Base-by-base conservation (phyloP, 2,113 vertebrate genomes). In the Melanotaenia duboulayi region DNA sequence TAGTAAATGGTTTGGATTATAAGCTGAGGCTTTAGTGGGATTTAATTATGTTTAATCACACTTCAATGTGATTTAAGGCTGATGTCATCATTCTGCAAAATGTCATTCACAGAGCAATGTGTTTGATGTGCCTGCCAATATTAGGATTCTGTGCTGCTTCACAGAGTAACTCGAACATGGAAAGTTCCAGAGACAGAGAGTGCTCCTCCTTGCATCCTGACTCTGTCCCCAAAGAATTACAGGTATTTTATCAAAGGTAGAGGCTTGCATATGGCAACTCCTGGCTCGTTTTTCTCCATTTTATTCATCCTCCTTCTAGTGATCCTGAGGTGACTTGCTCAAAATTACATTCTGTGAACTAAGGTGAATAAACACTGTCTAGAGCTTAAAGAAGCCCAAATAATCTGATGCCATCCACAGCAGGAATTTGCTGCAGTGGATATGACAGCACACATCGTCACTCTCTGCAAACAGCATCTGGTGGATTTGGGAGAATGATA, bases 401-500 rank as follows among this genome's bases (percentile, higher is more conserved):
- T 86, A 84, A 90, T 92, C 87, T 91, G 86, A 87, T 87, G 62
- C 66, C 58, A 75, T 54, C 81, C 79, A 81, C 83, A 76, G 75
- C 70, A 59, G 75, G 73, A 81, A 74, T 76, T 70, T 82, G 66
- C 78, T 75, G 54, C 75, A 67, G 62, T 56, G 71, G 78, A 78
- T 83, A 72, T 81, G 75, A 73, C 65, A 37, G 65, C 35, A 65
- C 67, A 67, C 79, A 82, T 88, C 70, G 88, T 73, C 0, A 93
- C 92, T 89, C 93, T 91, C 35, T 71, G 61, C 78, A 37, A 76
- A 78, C 76, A 22, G 93, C 51, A 75, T 44, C 0, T 87, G 91
- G 55, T 93, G 94, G 7, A 95, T 95, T 95, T 94, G 32, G 2
- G 74, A 74, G 20, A 62, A 56, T 78, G 88, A 91, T 87, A 90